Conservation (phyloP, 2,797 vertebrate species). For the Anguilla pacifica region DNA sequence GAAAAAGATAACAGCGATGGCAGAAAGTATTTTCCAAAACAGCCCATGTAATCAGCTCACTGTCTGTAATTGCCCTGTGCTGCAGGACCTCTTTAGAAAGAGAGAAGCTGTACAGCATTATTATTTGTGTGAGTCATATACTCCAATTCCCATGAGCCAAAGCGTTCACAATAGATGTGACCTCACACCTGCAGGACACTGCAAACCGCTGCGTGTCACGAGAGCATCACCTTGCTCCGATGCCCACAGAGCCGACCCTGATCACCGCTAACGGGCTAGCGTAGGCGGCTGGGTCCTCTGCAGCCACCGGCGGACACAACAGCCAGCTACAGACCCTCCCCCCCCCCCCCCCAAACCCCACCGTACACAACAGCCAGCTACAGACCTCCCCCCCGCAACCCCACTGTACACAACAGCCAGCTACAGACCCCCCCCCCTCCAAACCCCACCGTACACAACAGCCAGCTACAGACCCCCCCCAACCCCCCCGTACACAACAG, state of each 20-base stretch:
- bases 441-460: too few species aligned
- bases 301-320: background rate
- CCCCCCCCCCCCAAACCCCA: too few species aligned
- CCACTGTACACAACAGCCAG: too few species aligned
- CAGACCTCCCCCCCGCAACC: too few species aligned
- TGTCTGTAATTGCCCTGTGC: conserved; percentile 11
- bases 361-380: background rate
- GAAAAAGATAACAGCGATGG: background rate
- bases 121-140: conserved; percentile 51
- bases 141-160: conserved; percentile 38
- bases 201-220: background rate
- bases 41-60: background rate
- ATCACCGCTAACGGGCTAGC: background rate
- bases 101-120: conserved; percentile 42
- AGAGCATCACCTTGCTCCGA: background rate
- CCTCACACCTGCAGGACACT: background rate
- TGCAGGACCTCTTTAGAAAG: conserved; percentile 8
- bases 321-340: background rate
- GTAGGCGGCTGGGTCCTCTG: background rate
- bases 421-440: too few species aligned
- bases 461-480: too few species aligned
- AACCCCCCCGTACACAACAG: too few species aligned
- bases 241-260: background rate
- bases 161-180: background rate
- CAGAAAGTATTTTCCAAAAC: conserved; percentile 9